phyloP scores from a whole-genome alignment of 2,797 vertebrate genomes.

The Triplophysa yarkandensis region DNA sequence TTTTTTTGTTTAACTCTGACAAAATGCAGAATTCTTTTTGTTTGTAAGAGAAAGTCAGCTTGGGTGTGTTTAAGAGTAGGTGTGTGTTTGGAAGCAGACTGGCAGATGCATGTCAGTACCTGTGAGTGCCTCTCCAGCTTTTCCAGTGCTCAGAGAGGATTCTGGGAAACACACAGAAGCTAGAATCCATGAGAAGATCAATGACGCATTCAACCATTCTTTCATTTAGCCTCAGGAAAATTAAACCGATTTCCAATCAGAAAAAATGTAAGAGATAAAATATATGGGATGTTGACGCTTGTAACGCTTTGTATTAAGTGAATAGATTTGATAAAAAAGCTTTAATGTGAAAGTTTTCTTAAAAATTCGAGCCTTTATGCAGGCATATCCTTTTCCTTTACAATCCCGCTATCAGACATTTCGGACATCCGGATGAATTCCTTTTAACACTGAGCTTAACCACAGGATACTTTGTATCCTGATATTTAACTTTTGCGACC shows the following conservation, averaged over 20 bases:
- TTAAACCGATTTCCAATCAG: neutral
- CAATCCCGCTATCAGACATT: slow-evolving; percentile 35
- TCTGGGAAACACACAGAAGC: slow-evolving; percentile 27
- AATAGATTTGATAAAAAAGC: neutral
- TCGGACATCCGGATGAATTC: slow-evolving; percentile 58
- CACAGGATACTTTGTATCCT: too few species aligned
- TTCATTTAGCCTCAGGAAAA: slow-evolving; percentile 4
- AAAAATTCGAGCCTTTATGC: slow-evolving; percentile 27
- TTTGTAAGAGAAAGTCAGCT: slow-evolving; percentile 5
- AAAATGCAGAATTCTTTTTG: neutral
- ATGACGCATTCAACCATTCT: slow-evolving; percentile 27
- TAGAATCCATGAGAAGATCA: slow-evolving; percentile 16
- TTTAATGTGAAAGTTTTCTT: slow-evolving; percentile 28
- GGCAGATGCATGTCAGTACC: slow-evolving; percentile 59
- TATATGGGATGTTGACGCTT: neutral
- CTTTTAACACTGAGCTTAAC: neutral
- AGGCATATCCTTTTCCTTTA: slow-evolving; percentile 68
- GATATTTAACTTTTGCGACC: too few species aligned
- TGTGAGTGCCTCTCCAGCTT: slow-evolving; percentile 47
- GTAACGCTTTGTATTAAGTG: slow-evolving; percentile 4
- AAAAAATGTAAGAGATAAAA: slow-evolving; percentile 1
- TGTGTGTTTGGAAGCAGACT: slow-evolving; percentile 24
- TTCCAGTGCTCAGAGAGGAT: slow-evolving; percentile 17
- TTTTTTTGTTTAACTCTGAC: too few species aligned
- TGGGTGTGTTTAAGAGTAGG: slow-evolving; percentile 23